Evolutionary conservation across 2,888 invertebrate species (phyloP).

Genomic region (Allacma fusca): DNA sequence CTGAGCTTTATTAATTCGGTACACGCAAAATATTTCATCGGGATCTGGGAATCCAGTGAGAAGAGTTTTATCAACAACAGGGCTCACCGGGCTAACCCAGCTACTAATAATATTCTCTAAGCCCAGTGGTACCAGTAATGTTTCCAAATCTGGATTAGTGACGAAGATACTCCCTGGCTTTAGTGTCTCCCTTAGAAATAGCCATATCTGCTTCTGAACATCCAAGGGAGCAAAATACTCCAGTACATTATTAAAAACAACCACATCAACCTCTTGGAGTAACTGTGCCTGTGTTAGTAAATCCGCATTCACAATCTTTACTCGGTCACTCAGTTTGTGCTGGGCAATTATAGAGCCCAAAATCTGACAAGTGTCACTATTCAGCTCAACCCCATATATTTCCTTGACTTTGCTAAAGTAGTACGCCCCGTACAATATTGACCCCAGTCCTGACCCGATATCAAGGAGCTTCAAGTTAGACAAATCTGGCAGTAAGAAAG

Average conservation of each 20-base stretch:
- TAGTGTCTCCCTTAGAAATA: neutral
- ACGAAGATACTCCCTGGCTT: slow-evolving; percentile 1
- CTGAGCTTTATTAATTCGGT: neutral
- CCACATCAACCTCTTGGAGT: slow-evolving; percentile 20
- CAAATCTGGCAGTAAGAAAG: slow-evolving; percentile 23
- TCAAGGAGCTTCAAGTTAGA: slow-evolving; percentile 11
- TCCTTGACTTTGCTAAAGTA: slow-evolving; percentile 30
- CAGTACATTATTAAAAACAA: slow-evolving; percentile 35
- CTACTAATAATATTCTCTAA: neutral
- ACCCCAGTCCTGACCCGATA: slow-evolving; percentile 33
- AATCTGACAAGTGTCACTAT: slow-evolving; percentile 16
- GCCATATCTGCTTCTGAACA: slow-evolving; percentile 29
- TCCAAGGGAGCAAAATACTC: slow-evolving; percentile 35
- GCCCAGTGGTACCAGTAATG: slow-evolving; percentile 12
- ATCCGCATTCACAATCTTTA: slow-evolving; percentile 24
- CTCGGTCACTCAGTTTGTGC: slow-evolving; percentile 1
- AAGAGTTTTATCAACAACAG: neutral
- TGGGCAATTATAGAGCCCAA: neutral
- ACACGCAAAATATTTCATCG: slow-evolving; percentile 29
- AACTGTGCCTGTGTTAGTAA: neutral
- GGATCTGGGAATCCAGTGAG: slow-evolving; percentile 20
- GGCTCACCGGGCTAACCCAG: neutral
- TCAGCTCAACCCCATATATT: slow-evolving; percentile 30
- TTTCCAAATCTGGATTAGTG: slow-evolving; percentile 29
- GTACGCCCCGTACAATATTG: slow-evolving; percentile 29